Percentiles rank a stretch among this genome's conserved stretches.
These are phyloP conservation scores for Lithophane semibrunnea DNA, from an alignment of 2,888 invertebrate genomes.

Conservation along the genomic window DNA sequence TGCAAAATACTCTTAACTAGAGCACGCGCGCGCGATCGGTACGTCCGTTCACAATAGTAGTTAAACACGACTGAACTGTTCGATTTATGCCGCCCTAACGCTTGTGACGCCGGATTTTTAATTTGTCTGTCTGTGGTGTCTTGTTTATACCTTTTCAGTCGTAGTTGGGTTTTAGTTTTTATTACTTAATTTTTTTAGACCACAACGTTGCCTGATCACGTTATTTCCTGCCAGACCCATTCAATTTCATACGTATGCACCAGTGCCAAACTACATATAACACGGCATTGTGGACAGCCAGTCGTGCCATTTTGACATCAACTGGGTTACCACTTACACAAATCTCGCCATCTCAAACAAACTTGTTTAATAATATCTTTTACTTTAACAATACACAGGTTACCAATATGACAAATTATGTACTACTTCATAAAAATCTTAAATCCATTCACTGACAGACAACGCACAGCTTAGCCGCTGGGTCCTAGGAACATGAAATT, in stretches of 20 bases:
- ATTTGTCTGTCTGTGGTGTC: no score
- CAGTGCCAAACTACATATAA: background rate
- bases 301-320: background rate
- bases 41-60: no score
- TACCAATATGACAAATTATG: background rate
- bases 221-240: background rate
- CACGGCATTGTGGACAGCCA: background rate
- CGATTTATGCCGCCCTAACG: no score
- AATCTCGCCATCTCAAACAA: background rate
- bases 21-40: no score
- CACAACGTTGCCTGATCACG: background rate
- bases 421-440: background rate
- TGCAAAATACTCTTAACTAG: no score
- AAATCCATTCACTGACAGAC: no score
- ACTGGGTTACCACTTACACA: background rate
- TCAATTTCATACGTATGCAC: background rate
- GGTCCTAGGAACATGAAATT: background rate
- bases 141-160: no score
- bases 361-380: background rate
- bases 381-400: background rate
- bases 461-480: background rate
- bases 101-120: no score
- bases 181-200: no score
- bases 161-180: no score
- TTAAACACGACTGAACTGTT: no score